These are phyloP conservation scores for Rallus limicola DNA, from an alignment of 2,113 vertebrate species.

Conservation along the genomic window DNA sequence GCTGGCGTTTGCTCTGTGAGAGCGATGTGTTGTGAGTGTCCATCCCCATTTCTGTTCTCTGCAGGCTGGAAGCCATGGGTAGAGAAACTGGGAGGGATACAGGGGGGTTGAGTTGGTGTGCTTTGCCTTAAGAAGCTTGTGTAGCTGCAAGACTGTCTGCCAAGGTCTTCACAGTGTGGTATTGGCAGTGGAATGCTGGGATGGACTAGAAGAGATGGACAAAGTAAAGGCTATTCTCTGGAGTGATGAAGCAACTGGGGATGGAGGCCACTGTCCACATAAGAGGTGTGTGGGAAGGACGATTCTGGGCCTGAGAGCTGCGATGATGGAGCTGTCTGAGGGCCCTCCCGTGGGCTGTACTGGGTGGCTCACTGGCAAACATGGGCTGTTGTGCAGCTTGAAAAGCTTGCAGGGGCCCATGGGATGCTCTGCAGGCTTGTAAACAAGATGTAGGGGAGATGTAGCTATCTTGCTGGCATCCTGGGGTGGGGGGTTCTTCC, in stretches of 20 bases:
- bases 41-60: neutral
- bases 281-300: neutral
- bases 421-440: fast-evolving
- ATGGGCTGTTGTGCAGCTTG: fast-evolving
- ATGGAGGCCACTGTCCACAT: neutral
- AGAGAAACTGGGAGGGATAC: neutral
- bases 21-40: too few species aligned
- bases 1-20: too few species aligned
- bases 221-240: neutral
- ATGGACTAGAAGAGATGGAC: neutral
- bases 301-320: neutral
- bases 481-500: neutral
- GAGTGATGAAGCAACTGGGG: neutral
- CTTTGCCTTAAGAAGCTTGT: neutral
- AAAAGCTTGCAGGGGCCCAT: fast-evolving
- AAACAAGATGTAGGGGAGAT: too few species aligned
- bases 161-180: neutral
- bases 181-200: neutral
- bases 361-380: neutral
- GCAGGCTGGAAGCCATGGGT: neutral
- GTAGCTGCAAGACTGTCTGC: too few species aligned
- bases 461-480: too few species aligned
- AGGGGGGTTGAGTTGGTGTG: fast-evolving
- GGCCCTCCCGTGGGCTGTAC: neutral
- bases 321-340: fast-evolving